phyloP scores from a whole-genome alignment of 2,888 invertebrate genomes.

The Polymixis lichenea region DNA sequence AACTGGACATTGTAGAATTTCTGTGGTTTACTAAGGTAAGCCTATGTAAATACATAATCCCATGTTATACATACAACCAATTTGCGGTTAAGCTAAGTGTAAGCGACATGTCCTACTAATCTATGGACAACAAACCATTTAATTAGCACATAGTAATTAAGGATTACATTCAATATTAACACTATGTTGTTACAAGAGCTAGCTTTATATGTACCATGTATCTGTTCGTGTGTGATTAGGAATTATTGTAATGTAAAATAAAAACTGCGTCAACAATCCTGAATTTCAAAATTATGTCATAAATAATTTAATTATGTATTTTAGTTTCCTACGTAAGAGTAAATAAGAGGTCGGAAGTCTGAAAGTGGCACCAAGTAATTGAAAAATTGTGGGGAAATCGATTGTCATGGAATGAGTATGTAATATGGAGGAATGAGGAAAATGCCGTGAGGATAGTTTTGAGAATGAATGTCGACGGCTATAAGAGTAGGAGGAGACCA shows the following conservation, averaged over 20 bases:
- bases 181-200: background rate
- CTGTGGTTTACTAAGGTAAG: conserved; percentile 29
- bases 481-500: too few relatives aligned
- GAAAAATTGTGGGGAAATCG: too few relatives aligned
- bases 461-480: too few relatives aligned
- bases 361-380: too few relatives aligned
- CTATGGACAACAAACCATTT: conserved; percentile 45
- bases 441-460: too few relatives aligned
- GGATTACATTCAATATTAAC: conserved; percentile 40
- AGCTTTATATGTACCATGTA: background rate
- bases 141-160: conserved; percentile 46
- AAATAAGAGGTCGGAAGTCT: too few relatives aligned
- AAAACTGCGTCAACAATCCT: too few relatives aligned
- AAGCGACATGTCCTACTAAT: conserved; percentile 47
- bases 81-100: conserved; percentile 55
- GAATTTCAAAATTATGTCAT: background rate
- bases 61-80: conserved; percentile 37
- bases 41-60: conserved; percentile 35
- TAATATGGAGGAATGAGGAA: too few relatives aligned
- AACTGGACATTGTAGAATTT: conserved; percentile 7
- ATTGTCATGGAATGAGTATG: too few relatives aligned
- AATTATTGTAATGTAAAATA: too few relatives aligned
- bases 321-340: too few relatives aligned
- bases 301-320: background rate
- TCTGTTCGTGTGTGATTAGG: too few relatives aligned